Base-by-base conservation (phyloP, 1,140 invertebrate genomes). In the Drosophila lowei region DNA sequence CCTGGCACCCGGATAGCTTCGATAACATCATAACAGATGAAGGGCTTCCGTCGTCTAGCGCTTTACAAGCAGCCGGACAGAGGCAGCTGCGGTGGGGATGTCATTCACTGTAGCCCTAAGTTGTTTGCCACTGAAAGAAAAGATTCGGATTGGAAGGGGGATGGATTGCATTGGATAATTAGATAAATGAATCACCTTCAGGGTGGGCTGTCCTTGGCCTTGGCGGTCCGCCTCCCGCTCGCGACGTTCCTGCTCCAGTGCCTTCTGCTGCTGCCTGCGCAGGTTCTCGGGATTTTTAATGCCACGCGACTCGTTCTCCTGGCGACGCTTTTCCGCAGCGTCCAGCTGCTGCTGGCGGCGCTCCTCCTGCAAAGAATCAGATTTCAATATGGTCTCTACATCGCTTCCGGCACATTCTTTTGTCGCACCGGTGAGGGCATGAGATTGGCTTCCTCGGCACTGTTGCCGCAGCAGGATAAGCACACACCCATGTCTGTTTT, bases 261-360 rank as follows among this genome's bases (percentile, higher is more conserved):
- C 68, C 8, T 74, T 50, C 23, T 81, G 65, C 25, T 91, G 90
- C 52, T 91, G 90, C 0, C 89, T 66, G 2, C 85, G 72, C 6
- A 91, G 78, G 30, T 73, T 89, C 0, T 90, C 85, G 0, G 79
- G 63, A 67, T 91, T 88, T 42, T 81, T 91, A n/a, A 91, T 83
- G 16, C 90, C 90, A 6, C 90, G 66, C 0, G 64, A 55, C 41
- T 91, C 90, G 30, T 85, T 90, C 47, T 91, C 88, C 25, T 72
- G 65, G 1, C 81, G 88, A n/a, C 90, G 76, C 15, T 68, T 66
- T 54, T 91, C 90, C 6, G 90, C 90, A 6, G 90, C 90, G 16
- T 91, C 90, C n/a, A 89, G 44, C 54, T 90, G 88, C 53, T 90
- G 88, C 30, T 58, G 71, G 7, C 90, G 66, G 8, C 90, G 85